Base-by-base conservation (phyloP, 2,113 vertebrate species). In the Paracanthobrama guichenoti region DNA sequence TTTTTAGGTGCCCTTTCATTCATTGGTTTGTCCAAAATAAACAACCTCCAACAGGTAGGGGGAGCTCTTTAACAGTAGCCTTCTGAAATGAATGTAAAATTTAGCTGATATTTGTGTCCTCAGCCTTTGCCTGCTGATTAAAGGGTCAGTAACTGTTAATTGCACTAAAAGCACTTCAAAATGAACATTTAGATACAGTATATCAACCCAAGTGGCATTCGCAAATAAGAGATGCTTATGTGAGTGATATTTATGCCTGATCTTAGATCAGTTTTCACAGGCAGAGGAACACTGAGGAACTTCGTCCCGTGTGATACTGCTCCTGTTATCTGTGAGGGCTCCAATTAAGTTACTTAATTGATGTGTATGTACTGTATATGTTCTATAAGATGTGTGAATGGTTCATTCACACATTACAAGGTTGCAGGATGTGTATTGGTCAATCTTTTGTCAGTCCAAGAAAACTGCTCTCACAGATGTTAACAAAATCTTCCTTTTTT, bases 1-100 rank as follows among this genome's bases (percentile, higher is more conserved):
- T 84, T 90, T 81, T 93, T 91, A 88, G 90, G 89, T 79, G 6
- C 82, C 39, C 79, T 85, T 91, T 92, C 84, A 85, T 93, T 91
- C 88, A 91, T 94, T 89, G 86, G 88, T 89, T 92, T 88, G 88
- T 89, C 72, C 90, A 91, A 89, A 90, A 92, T 92, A 88, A 91
- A 93, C 90, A 90, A 91, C 82, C 69, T 81, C 59, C 62, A 57
- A 86, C 83, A 90, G 93, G 92, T 92, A 91, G 92, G 92, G 93
- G 94, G 93, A 93, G 94, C 94, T 94, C 93, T 93, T 91, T 92
- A 92, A 90, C 89, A 82, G 85, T 90, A 74, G 92, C 90, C 91
- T 86, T 39, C 64, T 82, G 80, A 79, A 80, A 55, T 1, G 55
- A n/a, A 31, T 57, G 53, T 46, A 12, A n/a, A 62, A n/a, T 46